These are phyloP conservation scores for Neolamprologus cancellatus DNA, from an alignment of 2,113 vertebrate species.

Conservation along the genomic window DNA sequence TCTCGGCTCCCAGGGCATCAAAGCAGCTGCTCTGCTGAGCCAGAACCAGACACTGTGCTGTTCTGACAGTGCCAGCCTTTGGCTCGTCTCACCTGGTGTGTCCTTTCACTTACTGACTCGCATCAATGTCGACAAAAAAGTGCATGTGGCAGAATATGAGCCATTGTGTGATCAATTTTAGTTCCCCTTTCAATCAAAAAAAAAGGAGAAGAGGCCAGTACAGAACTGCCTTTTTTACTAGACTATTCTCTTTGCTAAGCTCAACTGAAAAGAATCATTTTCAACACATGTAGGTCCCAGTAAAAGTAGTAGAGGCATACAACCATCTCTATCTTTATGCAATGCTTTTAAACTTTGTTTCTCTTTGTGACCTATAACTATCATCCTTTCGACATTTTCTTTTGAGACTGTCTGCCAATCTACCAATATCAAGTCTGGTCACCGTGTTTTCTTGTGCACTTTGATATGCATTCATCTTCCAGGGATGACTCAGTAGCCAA, in stretches of 20 bases:
- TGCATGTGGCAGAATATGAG: background rate
- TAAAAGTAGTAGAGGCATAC: background rate
- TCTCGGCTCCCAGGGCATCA: slow-evolving; percentile 39
- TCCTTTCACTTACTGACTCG: slow-evolving; percentile 7
- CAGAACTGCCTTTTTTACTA: background rate
- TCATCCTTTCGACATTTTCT: background rate
- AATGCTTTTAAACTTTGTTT: background rate
- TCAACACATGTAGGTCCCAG: background rate
- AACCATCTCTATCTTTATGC: background rate
- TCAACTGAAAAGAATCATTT: background rate
- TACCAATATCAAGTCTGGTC: background rate
- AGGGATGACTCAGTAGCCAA: slow-evolving; percentile 3
- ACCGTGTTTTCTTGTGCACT: background rate
- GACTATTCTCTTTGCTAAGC: background rate
- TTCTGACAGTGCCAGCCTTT: slow-evolving; percentile 54
- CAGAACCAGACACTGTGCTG: slow-evolving; percentile 62
- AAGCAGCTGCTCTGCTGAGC: slow-evolving; percentile 44
- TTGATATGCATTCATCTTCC: slow-evolving; percentile 14
- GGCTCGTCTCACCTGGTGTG: slow-evolving; percentile 21
- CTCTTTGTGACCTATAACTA: background rate
- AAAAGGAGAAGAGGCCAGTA: background rate
- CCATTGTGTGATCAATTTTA: background rate
- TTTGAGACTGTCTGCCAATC: background rate
- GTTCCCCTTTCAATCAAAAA: background rate
- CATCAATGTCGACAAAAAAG: background rate